Evolutionary conservation across 2,797 vertebrate genomes (phyloP).

Genomic region (Dendrocincla fuliginosa): DNA sequence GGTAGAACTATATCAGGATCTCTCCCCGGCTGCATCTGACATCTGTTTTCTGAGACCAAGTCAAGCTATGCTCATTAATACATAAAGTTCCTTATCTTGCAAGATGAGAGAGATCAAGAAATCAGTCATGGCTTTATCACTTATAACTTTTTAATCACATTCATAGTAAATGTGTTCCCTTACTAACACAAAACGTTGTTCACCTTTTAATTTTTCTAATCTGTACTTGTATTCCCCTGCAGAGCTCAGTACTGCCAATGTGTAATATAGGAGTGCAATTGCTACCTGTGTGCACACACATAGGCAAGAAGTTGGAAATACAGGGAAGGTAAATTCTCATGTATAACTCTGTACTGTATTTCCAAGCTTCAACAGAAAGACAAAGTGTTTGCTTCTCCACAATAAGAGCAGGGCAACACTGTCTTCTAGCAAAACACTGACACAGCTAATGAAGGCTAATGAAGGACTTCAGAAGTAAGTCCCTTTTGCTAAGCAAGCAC

Average conservation of each 20-base stretch:
- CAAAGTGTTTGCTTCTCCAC: neutral
- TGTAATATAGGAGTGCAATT: neutral
- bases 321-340: neutral
- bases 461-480: neutral
- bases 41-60: neutral
- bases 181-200: neutral
- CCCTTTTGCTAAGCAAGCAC: neutral
- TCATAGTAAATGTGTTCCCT: neutral
- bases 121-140: neutral
- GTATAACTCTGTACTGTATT: neutral
- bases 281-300: neutral
- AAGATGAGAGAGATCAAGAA: neutral
- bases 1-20: neutral
- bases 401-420: fast-evolving
- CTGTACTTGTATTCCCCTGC: neutral
- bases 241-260: neutral
- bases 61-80: neutral
- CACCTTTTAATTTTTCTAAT: neutral
- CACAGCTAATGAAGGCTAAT: neutral
- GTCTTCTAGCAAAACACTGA: neutral
- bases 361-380: neutral
- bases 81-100: neutral
- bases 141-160: neutral
- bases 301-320: neutral
- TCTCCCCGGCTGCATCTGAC: neutral